phyloP scores from a whole-genome alignment of 2,888 invertebrate genomes.

The Electrophaes corylata region DNA sequence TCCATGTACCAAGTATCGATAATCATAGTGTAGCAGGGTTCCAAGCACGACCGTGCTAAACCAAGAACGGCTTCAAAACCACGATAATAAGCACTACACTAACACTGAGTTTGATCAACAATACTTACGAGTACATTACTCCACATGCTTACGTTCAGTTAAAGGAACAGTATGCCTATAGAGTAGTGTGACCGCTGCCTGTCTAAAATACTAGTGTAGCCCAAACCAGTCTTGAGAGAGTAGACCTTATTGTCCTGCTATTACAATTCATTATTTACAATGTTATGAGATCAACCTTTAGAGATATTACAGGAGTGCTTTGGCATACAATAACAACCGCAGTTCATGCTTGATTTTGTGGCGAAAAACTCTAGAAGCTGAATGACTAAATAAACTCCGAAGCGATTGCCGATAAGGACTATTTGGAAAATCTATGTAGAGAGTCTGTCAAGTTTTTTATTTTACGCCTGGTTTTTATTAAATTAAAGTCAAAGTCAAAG shows the following conservation, averaged over 20 bases:
- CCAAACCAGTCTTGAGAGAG: not conserved
- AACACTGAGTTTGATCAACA: not conserved
- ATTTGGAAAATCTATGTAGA: too few relatives aligned
- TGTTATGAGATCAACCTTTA: constrained; percentile 5
- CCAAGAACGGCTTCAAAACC: constrained; percentile 9
- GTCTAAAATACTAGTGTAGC: not conserved
- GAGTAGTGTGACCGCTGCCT: not conserved
- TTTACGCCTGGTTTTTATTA: too few relatives aligned
- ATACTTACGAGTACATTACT: not conserved
- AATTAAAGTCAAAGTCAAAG: too few relatives aligned
- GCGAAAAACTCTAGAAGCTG: too few relatives aligned
- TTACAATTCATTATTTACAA: not conserved
- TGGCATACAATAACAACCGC: not conserved
- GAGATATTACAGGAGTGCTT: not conserved
- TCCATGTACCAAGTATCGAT: constrained; percentile 20
- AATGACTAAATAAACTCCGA: too few relatives aligned
- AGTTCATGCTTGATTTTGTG: not conserved
- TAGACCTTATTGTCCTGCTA: not conserved
- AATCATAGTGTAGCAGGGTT: constrained; percentile 14
- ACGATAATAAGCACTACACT: constrained; percentile 1
- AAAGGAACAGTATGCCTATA: not conserved
- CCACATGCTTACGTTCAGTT: not conserved
- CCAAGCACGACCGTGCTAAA: constrained; percentile 16
- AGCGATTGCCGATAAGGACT: too few relatives aligned
- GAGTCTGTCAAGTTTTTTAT: too few relatives aligned